Base-by-base conservation (phyloP, 1,140 invertebrate genomes). In the Vanessa tameamea region DNA sequence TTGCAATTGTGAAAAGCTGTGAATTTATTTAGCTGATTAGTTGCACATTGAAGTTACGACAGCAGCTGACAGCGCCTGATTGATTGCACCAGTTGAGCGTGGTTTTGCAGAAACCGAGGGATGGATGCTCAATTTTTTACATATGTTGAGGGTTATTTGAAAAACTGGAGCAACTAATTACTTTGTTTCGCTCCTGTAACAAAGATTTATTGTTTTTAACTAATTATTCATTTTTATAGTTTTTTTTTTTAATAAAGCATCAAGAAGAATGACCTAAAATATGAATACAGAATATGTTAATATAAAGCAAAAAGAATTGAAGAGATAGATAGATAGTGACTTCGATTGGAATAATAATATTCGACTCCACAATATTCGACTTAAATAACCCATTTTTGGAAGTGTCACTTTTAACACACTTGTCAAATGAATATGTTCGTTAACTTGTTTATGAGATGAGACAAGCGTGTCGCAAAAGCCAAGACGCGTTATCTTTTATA, bases 31-130 rank as follows among this genome's bases (percentile, higher is more conserved):
- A 7, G 48, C 61, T 20, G 9, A 68, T 68, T 68, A 68, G 53
- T 26, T 48, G 47, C 51, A 73, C 64, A 67, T 65, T 73, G 20
- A 67, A 67, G 64, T 20, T 43, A 57, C 26, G 64, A 67, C 71
- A 67, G 47, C 65, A 61, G 47, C 65, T 37, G 65, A 67, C 65
- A 53, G 61, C 53, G n/a, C 53, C 23, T 73, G 71, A 73, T 73
- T 67, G 71, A 73, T 73, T 66, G 64, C 43, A 72, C 70, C 53
- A 66, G 70, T 72, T 67, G 64, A 73, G 65, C 71, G 55, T 55
- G 31, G 55, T 61, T 61, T 65, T 73, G 71, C 48, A 50, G 64
- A 48, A 48, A 64, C 57, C 43, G 37, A 53, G 63, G 55, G 64
- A 72, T 73, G 53, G 64, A 61, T 73, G 71, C 61, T 67, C 47